phyloP scores from a whole-genome alignment of 2,113 vertebrate genomes.

The Serilophus lunatus region DNA sequence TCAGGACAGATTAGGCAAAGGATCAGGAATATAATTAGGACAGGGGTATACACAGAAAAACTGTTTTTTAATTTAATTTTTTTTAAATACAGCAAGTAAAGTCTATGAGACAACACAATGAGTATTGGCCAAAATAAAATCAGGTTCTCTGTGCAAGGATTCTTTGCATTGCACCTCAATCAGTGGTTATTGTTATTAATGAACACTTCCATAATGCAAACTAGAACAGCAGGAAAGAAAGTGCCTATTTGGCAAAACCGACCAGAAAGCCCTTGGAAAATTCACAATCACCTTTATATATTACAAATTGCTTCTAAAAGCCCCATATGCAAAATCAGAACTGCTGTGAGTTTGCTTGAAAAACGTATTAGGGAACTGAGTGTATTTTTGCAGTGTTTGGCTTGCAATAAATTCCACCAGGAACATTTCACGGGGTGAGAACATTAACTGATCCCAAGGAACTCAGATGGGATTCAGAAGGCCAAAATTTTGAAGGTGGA shows the following conservation, averaged over 20 bases:
- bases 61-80: no score
- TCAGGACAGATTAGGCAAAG: background rate
- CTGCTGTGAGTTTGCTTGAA: background rate
- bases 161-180: background rate
- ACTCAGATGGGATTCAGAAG: background rate
- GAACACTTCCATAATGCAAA: background rate
- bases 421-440: background rate
- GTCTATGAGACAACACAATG: background rate
- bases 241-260: slow-evolving; percentile 25
- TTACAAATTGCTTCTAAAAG: background rate
- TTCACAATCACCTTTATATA: accelerated
- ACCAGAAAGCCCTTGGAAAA: background rate
- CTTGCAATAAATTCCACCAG: background rate
- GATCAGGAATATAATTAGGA: background rate
- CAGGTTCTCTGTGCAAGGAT: background rate
- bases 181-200: background rate
- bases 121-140: background rate
- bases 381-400: background rate
- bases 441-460: accelerated
- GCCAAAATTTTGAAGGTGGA: background rate
- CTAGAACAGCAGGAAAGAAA: background rate
- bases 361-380: background rate
- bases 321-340: background rate
- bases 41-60: background rate
- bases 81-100: no score